A percentile compares a stretch with the other conserved stretches of the same genome.
Evolutionary conservation across 2,113 vertebrate species (phyloP).

Genomic region (Apus apus): DNA sequence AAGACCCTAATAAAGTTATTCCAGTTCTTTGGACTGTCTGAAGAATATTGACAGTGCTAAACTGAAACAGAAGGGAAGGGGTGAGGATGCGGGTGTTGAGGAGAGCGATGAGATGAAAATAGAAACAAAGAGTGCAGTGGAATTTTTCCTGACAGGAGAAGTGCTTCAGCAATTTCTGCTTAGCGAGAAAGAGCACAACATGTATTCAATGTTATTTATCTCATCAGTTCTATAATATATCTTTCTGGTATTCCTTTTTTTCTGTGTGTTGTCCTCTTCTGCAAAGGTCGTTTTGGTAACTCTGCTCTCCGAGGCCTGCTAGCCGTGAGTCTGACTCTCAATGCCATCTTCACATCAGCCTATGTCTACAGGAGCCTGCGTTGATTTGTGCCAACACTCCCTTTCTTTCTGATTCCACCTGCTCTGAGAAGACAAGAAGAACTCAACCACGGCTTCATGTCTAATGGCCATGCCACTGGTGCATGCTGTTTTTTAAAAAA

Average conservation of each 20-base stretch:
- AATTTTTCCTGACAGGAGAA: not conserved
- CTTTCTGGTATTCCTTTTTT: not conserved
- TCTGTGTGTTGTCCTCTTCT: not conserved
- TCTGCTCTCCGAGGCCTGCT: constrained; percentile 81
- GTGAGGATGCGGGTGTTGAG: not conserved
- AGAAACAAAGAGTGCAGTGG: not conserved
- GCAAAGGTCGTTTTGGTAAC: constrained; percentile 74
- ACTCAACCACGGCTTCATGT: not conserved
- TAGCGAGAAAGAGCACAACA: not conserved
- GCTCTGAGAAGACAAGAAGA: not conserved
- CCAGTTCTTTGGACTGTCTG: not conserved
- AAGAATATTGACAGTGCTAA: not conserved
- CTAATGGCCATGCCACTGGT: not conserved
- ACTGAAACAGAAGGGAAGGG: not conserved
- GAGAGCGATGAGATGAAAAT: not conserved
- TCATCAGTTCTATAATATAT: not conserved
- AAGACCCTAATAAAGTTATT: not conserved
- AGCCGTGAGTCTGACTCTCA: constrained; percentile 84
- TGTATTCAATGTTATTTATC: not conserved
- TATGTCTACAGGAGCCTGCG: constrained; percentile 85
- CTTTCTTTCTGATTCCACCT: not conserved
- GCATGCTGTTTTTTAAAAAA: constrained; percentile 18
- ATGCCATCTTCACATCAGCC: constrained; percentile 84
- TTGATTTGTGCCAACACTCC: constrained; percentile 41
- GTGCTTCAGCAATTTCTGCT: not conserved